Conservation (phyloP, 1,140 invertebrate genomes). For the Cydia splendana region DNA sequence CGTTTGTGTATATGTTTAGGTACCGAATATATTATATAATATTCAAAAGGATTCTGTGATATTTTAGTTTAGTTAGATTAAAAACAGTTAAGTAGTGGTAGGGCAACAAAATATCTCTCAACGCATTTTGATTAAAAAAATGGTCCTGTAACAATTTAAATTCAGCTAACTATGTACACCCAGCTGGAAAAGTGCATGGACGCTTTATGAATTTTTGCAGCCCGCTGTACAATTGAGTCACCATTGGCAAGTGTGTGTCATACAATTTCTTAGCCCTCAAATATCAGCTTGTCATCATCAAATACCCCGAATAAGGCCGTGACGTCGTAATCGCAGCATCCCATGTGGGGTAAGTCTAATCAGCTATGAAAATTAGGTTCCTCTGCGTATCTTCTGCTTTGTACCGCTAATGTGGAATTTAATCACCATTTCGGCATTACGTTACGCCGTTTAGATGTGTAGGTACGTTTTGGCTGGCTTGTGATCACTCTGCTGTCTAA, state of each 20-base stretch:
- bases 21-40: too few relatives aligned
- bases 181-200: too few relatives aligned
- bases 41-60: too few relatives aligned
- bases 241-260: neutral
- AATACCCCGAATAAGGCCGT: constrained; percentile 51
- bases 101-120: too few relatives aligned
- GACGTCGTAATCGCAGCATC: constrained; percentile 65
- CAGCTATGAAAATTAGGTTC: constrained; percentile 80
- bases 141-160: too few relatives aligned
- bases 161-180: too few relatives aligned
- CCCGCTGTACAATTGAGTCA: too few relatives aligned
- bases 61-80: too few relatives aligned
- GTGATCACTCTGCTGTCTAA: constrained; percentile 66
- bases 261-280: neutral
- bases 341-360: constrained; percentile 75
- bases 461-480: neutral
- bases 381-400: constrained; percentile 73
- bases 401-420: constrained; percentile 72
- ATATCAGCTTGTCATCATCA: constrained; percentile 6
- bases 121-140: too few relatives aligned
- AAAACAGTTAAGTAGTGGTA: too few relatives aligned
- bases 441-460: constrained; percentile 50
- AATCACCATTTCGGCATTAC: constrained; percentile 77
- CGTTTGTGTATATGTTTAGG: too few relatives aligned
- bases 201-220: too few relatives aligned